Evolutionary conservation across 2,797 vertebrate species (phyloP).

Genomic region (Microctenopoma stevenorrisi): DNA sequence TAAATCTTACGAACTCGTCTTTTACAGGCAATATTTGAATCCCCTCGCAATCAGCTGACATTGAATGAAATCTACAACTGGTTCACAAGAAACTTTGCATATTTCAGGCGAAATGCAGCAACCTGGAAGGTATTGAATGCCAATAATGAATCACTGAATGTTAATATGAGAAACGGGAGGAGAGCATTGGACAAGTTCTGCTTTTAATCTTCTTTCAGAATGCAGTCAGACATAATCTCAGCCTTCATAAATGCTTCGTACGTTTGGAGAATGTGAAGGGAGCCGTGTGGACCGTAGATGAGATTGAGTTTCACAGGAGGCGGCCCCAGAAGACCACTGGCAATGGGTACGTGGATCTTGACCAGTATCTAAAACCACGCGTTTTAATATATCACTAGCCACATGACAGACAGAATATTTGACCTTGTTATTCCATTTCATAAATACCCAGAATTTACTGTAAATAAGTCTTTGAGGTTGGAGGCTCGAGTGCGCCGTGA

Average conservation of each 20-base stretch:
- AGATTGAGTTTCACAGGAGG: constrained; percentile 98
- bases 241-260: constrained; percentile 99
- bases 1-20: constrained; percentile 6
- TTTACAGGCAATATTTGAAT: constrained; percentile 95
- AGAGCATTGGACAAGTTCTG: background rate
- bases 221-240: constrained; percentile 99
- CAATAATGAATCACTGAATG: background rate
- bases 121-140: constrained; percentile 94
- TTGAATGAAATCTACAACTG: constrained; percentile 99
- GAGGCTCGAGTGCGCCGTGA: constrained; percentile 6
- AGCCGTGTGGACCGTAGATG: constrained; percentile 99
- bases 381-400: constrained; percentile 14
- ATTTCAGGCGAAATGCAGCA: constrained; percentile 97
- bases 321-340: constrained; percentile 97
- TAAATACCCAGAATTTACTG: constrained; percentile 48
- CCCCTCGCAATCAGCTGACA: constrained; percentile 97
- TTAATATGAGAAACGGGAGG: background rate
- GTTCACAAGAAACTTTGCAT: constrained; percentile 99
- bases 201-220: constrained; percentile 82
- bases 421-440: constrained; percentile 38
- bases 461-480: constrained; percentile 37
- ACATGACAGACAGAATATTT: constrained; percentile 13
- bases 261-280: constrained; percentile 99
- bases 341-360: constrained; percentile 78
- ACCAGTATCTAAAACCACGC: background rate